phyloP scores from a whole-genome alignment of 2,113 vertebrate genomes.

The Atherinomorus stipes region DNA sequence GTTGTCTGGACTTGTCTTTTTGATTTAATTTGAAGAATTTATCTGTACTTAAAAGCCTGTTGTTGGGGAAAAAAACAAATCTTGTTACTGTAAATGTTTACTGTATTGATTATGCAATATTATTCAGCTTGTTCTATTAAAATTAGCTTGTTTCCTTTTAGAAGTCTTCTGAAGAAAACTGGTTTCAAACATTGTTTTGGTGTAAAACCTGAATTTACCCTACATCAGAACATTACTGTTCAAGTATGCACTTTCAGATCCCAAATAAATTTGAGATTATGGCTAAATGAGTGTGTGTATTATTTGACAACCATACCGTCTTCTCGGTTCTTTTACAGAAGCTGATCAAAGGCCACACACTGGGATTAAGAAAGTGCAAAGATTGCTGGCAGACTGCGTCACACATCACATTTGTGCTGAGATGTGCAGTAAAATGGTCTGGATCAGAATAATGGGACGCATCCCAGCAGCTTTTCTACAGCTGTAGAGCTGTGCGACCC shows the following conservation, averaged over 20 bases:
- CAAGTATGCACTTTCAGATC: conserved; percentile 70
- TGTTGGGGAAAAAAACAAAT: conserved; percentile 40
- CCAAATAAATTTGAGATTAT: conserved; percentile 69
- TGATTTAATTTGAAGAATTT: conserved; percentile 44
- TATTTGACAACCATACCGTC: conserved; percentile 4
- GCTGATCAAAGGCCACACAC: background rate
- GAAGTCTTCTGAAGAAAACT: conserved; percentile 40
- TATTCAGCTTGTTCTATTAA: conserved; percentile 38
- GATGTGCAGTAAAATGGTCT: too few species aligned
- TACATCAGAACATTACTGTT: conserved; percentile 60
- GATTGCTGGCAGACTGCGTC: too few species aligned
- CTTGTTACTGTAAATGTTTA: conserved; percentile 57
- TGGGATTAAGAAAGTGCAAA: background rate
- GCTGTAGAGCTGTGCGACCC: too few species aligned
- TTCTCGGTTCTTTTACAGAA: background rate
- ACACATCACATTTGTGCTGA: too few species aligned
- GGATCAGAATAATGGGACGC: too few species aligned
- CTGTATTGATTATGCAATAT: conserved; percentile 67
- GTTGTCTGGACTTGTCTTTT: conserved; percentile 26
- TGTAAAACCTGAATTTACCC: conserved; percentile 57
- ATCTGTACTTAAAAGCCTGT: conserved; percentile 32
- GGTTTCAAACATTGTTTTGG: conserved; percentile 39
- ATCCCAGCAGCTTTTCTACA: too few species aligned
- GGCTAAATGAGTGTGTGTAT: conserved; percentile 21
- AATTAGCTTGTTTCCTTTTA: conserved; percentile 45